Evolutionary conservation across 2,113 vertebrate genomes (phyloP), one percentile per base, ranked within the genome.

Genomic region (Apodemus speciosus): DNA sequence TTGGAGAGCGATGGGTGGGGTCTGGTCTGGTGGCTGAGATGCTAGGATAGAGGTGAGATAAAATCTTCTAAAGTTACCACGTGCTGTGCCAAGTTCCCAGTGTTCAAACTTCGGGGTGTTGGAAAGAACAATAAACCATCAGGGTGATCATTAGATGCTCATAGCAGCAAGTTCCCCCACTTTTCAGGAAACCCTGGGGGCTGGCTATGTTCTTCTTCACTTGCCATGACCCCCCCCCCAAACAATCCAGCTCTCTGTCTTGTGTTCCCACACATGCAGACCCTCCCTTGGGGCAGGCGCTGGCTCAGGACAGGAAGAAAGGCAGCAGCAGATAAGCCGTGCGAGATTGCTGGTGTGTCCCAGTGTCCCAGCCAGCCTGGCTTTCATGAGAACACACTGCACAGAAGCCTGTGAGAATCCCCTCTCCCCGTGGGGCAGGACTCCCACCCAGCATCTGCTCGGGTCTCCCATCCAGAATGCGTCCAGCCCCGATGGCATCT

Each of bases 311-410:
- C 69, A 75, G 90, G 79, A 90, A 87, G 62, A 85, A 32, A 77
- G 69, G 6, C 75, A 86, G 38, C 75, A 86, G 38, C 73, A 87
- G 94, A 79, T 87, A 87, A 92, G 89, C 64, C 60, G 53, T 16
- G 13, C 9, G 69, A 58, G 32, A 40, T 86, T 51, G 25, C n/a
- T 43, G 21, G 27, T 1, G 1, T 38, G 49, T 87, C 68, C 85
- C 66, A 40, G 1, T 38, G 49, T 87, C 68, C 85, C 66, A 40
- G 80, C 38, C 62, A 68, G 62, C 30, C 43, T 0, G 38, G 64
- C 40, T 51, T 92, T 62, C 89, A 80, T 91, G 97, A 95, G 95
- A 94, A 94, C 71, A 35, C 64, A 15, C 85, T 89, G 87, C 87
- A 90, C n/a, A 53, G 94, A 92, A 86, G 90, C 18, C 89, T 85